Conservation (phyloP, 2,797 vertebrate species). For the Taenioides sp. region DNA sequence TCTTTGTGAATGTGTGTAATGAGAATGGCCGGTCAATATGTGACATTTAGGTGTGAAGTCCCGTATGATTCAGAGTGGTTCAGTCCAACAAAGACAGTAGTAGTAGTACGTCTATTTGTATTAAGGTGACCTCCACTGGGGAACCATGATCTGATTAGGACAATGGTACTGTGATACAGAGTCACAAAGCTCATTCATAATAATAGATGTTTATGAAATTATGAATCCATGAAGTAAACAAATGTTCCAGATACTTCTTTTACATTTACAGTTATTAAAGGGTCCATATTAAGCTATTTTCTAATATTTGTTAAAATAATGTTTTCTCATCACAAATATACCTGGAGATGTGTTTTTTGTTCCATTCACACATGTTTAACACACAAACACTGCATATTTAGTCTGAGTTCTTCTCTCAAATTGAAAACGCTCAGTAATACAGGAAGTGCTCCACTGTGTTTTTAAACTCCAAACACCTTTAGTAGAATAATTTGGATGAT, state of each 20-base stretch:
- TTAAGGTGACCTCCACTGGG: neutral
- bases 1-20: slow-evolving; percentile 34
- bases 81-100: neutral
- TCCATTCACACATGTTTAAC: too few relatives aligned
- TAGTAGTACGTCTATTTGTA: neutral
- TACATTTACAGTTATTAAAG: too few relatives aligned
- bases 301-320: too few relatives aligned
- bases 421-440: too few relatives aligned
- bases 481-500: too few relatives aligned
- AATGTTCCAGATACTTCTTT: neutral
- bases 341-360: too few relatives aligned
- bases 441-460: too few relatives aligned
- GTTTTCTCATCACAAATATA: too few relatives aligned
- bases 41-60: slow-evolving; percentile 48
- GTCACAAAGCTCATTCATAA: neutral
- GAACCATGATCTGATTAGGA: neutral
- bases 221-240: neutral
- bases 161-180: neutral
- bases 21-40: slow-evolving; percentile 34
- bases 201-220: neutral
- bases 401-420: too few relatives aligned
- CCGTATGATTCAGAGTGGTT: slow-evolving; percentile 25
- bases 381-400: too few relatives aligned
- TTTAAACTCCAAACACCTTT: too few relatives aligned
- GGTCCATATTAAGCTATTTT: too few relatives aligned